Base-by-base conservation (phyloP, 2,797 vertebrate genomes). In the Dryobates pubescens region DNA sequence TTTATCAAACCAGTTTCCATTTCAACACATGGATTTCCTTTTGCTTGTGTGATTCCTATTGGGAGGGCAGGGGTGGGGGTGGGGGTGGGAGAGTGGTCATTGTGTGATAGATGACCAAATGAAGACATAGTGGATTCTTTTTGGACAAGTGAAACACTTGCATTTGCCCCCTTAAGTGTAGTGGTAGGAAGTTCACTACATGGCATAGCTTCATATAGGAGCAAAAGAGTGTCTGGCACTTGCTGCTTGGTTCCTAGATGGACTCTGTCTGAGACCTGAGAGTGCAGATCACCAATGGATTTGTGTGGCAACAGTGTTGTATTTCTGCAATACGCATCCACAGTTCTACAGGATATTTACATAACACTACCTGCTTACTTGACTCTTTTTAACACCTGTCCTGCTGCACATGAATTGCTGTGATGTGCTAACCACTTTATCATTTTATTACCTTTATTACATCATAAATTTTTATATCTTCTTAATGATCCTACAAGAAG, bases 401-500 rank as follows among this genome's bases (percentile, higher is more conserved):
- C 82, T 92, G 63, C 67, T 95, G 61, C 87, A 84, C 78, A 88
- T 82, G 95, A 96, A 96, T 81, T 89, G 58, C 92, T 96, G 88
- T 95, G 91, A 96, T 95, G 82, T 89, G 73, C 92, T 95, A 94
- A 93, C 92, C 91, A 95, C 94, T 97, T 96, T 87, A 97, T 98
- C 96, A 97, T 97, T 98, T 97, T 97, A 97, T 96, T 97, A 94
- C 91, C 85, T 97, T 97, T 97, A 97, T 97, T 97, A 97, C 97
- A 97, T 96, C 97, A 97, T 98, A 98, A 97, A 97, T 97, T 97
- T 98, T 98, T 97, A 97, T 97, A 96, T 97, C 97, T 97, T 96
- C 93, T 96, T 97, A 98, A 98, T 27, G 94, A 97, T 97, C 93
- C 96, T 97, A 97, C 96, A 97, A 95, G 97, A 97, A 96, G 90